Percentiles rank a stretch among this genome's conserved stretches.
phyloP scores from a whole-genome alignment of 1,140 invertebrate species.

The Drosophila lini region DNA sequence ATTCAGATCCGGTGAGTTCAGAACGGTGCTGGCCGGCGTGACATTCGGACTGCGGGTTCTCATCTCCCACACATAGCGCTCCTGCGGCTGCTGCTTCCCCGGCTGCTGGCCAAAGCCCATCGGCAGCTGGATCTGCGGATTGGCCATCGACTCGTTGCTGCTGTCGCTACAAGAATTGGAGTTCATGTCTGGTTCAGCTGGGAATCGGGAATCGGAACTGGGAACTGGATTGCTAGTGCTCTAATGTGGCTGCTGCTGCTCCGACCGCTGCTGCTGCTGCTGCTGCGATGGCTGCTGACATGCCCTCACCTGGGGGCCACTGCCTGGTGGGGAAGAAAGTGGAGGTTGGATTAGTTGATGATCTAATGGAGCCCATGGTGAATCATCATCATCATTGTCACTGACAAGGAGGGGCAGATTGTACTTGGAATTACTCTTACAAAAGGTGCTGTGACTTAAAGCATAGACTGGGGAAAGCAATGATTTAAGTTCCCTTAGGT shows the following conservation, averaged over 20 bases:
- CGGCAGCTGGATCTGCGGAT: conserved; percentile 51
- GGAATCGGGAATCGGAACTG: background rate
- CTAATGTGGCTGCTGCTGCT: conserved; percentile 8
- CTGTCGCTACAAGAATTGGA: conserved; percentile 70
- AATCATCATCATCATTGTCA: conserved; percentile 44
- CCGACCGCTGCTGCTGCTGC: conserved; percentile 41
- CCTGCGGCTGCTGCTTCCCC: conserved; percentile 46
- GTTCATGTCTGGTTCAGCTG: conserved; percentile 49
- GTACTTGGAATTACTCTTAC: background rate
- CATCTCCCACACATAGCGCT: conserved; percentile 84
- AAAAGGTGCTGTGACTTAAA: background rate
- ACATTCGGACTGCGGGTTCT: conserved; percentile 79
- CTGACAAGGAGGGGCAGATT: conserved; percentile 22
- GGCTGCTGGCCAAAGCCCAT: conserved; percentile 52
- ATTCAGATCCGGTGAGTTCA: conserved; percentile 83
- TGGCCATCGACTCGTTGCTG: conserved; percentile 72
- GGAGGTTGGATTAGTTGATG: conserved; percentile 28
- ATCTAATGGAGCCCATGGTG: conserved; percentile 51
- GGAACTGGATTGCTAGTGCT: conserved; percentile 21
- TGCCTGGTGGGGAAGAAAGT: conserved; percentile 8
- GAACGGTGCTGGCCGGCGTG: conserved; percentile 83
- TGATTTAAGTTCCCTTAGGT: too few relatives aligned
- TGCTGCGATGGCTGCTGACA: conserved; percentile 63
- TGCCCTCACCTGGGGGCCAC: conserved; percentile 49
- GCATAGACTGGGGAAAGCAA: background rate